These are phyloP conservation scores for Apostichopus californicus DNA, from an alignment of 35 echinoderm and acorn worm species.

Conservation along the genomic window DNA sequence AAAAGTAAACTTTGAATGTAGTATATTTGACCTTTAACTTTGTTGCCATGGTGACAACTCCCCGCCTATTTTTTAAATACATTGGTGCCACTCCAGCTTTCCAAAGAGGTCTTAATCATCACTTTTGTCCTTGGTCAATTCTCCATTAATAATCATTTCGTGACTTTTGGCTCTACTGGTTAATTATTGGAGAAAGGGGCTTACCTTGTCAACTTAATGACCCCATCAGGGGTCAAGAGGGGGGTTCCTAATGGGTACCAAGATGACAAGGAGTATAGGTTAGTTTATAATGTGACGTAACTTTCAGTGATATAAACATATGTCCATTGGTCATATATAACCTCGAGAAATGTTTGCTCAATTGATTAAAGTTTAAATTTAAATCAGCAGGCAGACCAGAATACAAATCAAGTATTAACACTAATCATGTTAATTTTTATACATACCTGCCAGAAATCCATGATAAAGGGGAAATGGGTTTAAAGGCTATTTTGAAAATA, in stretches of 20 bases:
- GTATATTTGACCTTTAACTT: too few relatives aligned
- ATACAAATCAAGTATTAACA: too few relatives aligned
- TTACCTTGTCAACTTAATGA: not conserved
- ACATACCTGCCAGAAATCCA: too few relatives aligned
- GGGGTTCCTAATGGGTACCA: not conserved
- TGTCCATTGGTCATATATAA: not conserved
- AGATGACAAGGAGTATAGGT: not conserved
- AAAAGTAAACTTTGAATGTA: too few relatives aligned
- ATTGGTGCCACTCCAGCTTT: not conserved
- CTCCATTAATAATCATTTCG: not conserved
- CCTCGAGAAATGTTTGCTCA: not conserved
- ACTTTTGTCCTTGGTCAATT: not conserved
- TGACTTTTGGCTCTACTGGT: not conserved
- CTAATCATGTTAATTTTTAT: too few relatives aligned
- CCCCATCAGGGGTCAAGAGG: not conserved
- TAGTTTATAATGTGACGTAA: not conserved
- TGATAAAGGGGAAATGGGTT: too few relatives aligned
- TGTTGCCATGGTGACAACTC: not conserved
- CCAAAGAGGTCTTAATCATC: not conserved
- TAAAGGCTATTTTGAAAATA: too few relatives aligned
- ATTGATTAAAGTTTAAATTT: too few relatives aligned
- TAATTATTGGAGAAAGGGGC: constrained; percentile 3
- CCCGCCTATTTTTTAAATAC: not conserved
- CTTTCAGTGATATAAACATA: not conserved
- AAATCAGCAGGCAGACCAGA: too few relatives aligned